Base-by-base conservation (phyloP, 1,140 invertebrate species). In the Tetragnatha versicolor region DNA sequence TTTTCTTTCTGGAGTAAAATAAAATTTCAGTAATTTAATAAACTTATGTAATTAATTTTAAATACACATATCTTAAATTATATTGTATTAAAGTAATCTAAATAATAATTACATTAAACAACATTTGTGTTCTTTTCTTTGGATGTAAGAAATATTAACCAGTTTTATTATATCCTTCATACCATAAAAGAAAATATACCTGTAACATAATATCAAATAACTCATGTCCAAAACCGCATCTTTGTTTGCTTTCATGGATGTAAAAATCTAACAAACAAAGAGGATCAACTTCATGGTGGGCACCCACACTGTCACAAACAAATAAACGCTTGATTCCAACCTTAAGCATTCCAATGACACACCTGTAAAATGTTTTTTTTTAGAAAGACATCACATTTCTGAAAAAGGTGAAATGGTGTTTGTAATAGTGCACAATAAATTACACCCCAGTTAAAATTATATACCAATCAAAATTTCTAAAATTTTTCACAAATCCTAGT, bases 241-340 rank as follows among this genome's bases (percentile, higher is more conserved):
- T 88, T 85, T 96, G 94, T 37, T 88, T 88, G 0, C 91, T 89
- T 83, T 92, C 92, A 82, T 94, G 91, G 35, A 96, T 89, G 84
- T 93, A 97, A 87, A 96, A 96, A 84, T 97, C 94, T 58, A 97
- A 86, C 60, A 96, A 88, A 83, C 93, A 95, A 9, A 93, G 86
- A 1, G 93, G 91, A 75, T 90, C 88, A 22, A 92, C 88, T 84
- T 94, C 92, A 84, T 90, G 90, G 53, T 88, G 86, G 22, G 82
- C 81, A 10, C 66, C 35, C 10, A 90, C 90, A 66, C 87, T 84
- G 85, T 96, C 93, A 84, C 92, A 93, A 37, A 96, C 88, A 85
- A 93, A 96, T 12, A 97, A 86, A 83, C 92, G 91, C 86, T 96
- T 96, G 55, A 89, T 88, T 53, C 94, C 93, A 10, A 94, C 90